Evolutionary conservation across 2,888 invertebrate genomes (phyloP).

Genomic region (Brachyopa scutellaris): DNA sequence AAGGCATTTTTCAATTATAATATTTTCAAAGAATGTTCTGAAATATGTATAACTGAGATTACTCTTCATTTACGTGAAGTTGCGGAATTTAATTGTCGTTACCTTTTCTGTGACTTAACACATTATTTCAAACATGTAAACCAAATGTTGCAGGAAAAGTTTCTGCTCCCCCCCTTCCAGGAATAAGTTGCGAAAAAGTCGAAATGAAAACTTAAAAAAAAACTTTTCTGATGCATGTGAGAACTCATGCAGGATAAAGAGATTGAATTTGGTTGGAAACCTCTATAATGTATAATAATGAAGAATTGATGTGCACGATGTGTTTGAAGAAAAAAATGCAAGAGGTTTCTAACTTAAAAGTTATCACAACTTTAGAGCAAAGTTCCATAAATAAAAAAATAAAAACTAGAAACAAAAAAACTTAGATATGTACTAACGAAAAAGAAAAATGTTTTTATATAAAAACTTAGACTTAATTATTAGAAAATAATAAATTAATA

Average conservation of each 20-base stretch:
- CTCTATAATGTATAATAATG: background rate
- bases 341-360: background rate
- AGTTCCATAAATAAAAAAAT: background rate
- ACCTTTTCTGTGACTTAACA: background rate
- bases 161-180: background rate
- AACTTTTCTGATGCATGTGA: constrained; percentile 29
- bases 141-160: background rate
- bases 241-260: constrained; percentile 24
- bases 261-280: constrained; percentile 14
- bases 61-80: background rate
- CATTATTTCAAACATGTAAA: background rate
- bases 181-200: constrained; percentile 12
- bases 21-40: background rate
- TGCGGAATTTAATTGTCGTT: constrained; percentile 1
- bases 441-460: constrained; percentile 20
- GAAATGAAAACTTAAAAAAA: constrained; percentile 19
- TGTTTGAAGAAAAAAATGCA: background rate
- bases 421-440: background rate
- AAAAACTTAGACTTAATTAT: constrained; percentile 1
- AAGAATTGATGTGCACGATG: background rate
- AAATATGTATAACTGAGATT: background rate
- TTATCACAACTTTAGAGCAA: background rate
- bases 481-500: constrained; percentile 7
- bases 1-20: too few species aligned
- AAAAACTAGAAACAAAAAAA: background rate